Evolutionary conservation across 2,888 invertebrate species (phyloP).

Genomic region (Spilarctia lutea): DNA sequence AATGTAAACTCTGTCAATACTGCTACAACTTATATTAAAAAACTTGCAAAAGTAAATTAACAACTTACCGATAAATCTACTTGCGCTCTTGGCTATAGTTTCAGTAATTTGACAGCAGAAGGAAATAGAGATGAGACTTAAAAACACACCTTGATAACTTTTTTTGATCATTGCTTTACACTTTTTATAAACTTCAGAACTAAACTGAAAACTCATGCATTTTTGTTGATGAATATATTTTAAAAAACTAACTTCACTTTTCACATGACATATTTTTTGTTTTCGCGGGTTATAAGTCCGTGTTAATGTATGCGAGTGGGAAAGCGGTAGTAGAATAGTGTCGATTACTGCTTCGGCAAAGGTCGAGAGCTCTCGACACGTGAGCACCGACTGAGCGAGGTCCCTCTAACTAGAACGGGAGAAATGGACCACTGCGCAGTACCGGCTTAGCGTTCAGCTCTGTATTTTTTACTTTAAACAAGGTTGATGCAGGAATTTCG

Average conservation of each 20-base stretch:
- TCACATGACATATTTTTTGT: constrained; percentile 41
- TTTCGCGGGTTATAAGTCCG: constrained; percentile 20
- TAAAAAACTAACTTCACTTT: constrained; percentile 37
- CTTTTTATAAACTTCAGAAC: constrained; percentile 48
- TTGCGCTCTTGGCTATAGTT: constrained; percentile 82
- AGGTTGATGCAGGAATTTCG: constrained; percentile 62
- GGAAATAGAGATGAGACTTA: constrained; percentile 82
- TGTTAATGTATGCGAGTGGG: constrained; percentile 34
- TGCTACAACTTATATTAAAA: constrained; percentile 21
- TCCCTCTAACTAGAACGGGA: constrained; percentile 57
- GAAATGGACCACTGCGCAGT: constrained; percentile 78
- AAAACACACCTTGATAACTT: constrained; percentile 81
- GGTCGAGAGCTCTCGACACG: constrained; percentile 76
- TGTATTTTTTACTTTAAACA: constrained; percentile 68
- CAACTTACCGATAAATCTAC: constrained; percentile 80
- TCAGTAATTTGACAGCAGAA: constrained; percentile 83
- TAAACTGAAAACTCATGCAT: constrained; percentile 49
- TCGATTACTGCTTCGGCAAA: constrained; percentile 61
- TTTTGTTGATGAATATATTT: constrained; percentile 38
- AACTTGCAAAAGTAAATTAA: constrained; percentile 20
- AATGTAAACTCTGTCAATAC: constrained; percentile 34
- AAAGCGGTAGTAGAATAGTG: constrained; percentile 54
- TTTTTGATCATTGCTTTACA: constrained; percentile 77
- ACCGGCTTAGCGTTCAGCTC: constrained; percentile 59
- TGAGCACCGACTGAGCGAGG: constrained; percentile 72